phyloP scores from a whole-genome alignment of 2,888 invertebrate species.

The Ecdyonurus torrentis region DNA sequence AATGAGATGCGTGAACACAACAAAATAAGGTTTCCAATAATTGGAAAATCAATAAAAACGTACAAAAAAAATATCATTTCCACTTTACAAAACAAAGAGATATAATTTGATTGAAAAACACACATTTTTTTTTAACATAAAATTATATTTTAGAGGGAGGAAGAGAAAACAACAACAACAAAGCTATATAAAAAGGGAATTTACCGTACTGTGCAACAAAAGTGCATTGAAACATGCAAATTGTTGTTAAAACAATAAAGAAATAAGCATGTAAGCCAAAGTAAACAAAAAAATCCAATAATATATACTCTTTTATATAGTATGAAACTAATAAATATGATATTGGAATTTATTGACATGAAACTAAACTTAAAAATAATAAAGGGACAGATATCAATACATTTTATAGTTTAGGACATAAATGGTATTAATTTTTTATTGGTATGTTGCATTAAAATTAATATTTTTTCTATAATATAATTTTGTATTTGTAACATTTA shows the following conservation, averaged over 20 bases:
- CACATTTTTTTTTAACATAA: neutral
- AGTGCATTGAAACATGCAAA: neutral
- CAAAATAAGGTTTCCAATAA: neutral
- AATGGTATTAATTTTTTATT: no score
- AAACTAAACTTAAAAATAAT: no score
- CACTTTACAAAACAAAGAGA: neutral
- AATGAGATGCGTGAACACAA: neutral
- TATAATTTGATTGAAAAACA: neutral
- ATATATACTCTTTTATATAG: no score
- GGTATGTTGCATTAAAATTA: no score
- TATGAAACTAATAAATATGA: no score
- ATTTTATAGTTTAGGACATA: no score
- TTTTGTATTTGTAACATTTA: no score
- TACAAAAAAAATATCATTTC: neutral
- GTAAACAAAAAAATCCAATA: no score
- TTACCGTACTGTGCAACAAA: neutral
- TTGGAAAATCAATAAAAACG: neutral
- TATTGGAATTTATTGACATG: no score
- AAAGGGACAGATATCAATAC: no score
- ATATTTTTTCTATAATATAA: no score
- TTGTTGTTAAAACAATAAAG: neutral
- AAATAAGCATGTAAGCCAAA: neutral
- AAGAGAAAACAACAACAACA: neutral
- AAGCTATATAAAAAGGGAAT: neutral
- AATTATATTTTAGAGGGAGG: neutral